Evolutionary conservation across 2,113 vertebrate genomes (phyloP), one percentile per base, ranked within the genome.

Genomic region (Ciconia maguari): DNA sequence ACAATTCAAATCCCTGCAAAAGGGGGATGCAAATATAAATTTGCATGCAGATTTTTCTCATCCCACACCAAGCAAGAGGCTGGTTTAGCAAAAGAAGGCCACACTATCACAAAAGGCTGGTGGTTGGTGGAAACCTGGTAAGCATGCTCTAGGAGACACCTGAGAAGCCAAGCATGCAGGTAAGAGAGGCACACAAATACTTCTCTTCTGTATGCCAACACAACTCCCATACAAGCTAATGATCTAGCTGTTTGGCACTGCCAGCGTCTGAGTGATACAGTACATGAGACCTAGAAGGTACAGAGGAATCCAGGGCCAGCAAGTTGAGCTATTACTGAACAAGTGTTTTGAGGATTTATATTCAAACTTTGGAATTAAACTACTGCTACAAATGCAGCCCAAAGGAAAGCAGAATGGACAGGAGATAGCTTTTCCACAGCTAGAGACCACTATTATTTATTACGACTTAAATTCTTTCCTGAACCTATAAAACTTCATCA

Each of bases 201-300:
- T 64, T 62, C 48, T 51, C 42, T n/a, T 26, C 25, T 19, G 8
- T 10, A 32, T 20, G 32, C 10, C 64, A 58, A 18, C 7, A 55
- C 52, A 92, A 42, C 29, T 60, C 49, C 46, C 15, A 30, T 8
- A 66, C 11, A 65, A 84, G 44, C 2, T 36, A 48, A 61, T 3
- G 29, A 82, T n/a, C 32, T 44, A 70, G 41, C 16, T 74, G 60
- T 42, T 32, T 58, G 42, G 20, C 42, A 72, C 27, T 48, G 13
- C 4, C 3, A 0, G 8, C 2, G 2, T 49, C 49, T 5, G 7
- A 46, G 69, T 4, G 26, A 78, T 1, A 27, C n/a, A 81, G 14
- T 14, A 19, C 42, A 25, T 7, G 15, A 52, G 30, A 38, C 13
- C 15, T 8, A 41, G 21, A 82, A 89, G 3, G 18, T 34, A 55